Base-by-base conservation (phyloP, 2,888 invertebrate genomes). In the Dryadula phaetusa region DNA sequence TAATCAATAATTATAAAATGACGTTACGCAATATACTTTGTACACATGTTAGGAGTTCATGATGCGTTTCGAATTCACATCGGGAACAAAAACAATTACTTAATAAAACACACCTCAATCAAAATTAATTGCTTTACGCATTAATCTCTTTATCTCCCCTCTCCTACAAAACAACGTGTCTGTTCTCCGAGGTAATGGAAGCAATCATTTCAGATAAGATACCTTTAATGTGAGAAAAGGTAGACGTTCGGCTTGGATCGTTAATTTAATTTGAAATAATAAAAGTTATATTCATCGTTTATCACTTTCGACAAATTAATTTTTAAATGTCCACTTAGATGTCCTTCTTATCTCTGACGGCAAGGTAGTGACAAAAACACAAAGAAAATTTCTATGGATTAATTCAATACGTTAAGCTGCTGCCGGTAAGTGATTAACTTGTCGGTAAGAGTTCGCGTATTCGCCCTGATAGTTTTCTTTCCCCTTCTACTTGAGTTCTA, bases 251-350 rank as follows among this genome's bases (percentile, higher is more conserved):
- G 83, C 81, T 82, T 79, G 84, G 86, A 86, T 90, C 90, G 91
- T 91, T 92, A 89, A 91, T 92, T 92, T 91, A 91, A 92, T 92
- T 91, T 90, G 89, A 91, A 89, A 90, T 91, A 92, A 92, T 92
- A 91, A 92, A 91, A 90, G 82, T 90, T 89, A 90, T 91, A 90
- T 88, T 85, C 89, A 85, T 88, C 92, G 89, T 92, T 92, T 92
- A 91, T 92, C 91, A 90, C 90, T 88, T 90, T 90, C 89, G 90
- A 93, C 93, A 93, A 93, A 93, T 93, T 93, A 88, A 90, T 88
- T 90, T 92, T 90, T 92, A 92, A 93, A 91, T 88, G 90, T 86
- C 86, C 85, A 86, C 85, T 86, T 84, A 83, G 85, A 84, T 78
- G 86, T 85, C 84, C 85, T 81, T 83, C 83, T 90, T 89, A 88